Base-by-base conservation (phyloP, 2,113 vertebrate species). In the Struthidea cinerea region DNA sequence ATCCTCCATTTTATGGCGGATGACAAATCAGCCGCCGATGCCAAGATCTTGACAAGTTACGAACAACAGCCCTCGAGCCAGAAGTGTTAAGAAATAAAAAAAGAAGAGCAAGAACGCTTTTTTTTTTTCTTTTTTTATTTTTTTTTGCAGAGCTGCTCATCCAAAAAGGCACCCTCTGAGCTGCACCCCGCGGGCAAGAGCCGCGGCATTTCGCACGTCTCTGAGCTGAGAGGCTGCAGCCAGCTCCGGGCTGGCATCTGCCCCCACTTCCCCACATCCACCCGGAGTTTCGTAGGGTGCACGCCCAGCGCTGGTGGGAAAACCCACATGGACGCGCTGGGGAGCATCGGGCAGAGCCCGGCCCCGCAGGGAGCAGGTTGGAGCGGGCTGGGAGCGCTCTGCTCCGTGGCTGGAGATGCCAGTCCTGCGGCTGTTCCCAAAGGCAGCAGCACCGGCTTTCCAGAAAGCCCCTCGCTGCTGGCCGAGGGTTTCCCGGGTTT, bases 11-110 rank as follows among this genome's bases (percentile, higher is more conserved):
- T 97, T 84, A 93, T 71, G 83, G 79, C 5, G 46, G 88, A 95
- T 91, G 92, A 96, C 94, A 97, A 94, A 84, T 97, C 89, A 91
- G 84, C 87, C 15, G n/a, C 6, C 4, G 49, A 71, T 73, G 94
- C 96, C 90, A 94, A 95, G 93, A 96, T 96, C 96, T 90, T 88
- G 90, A 88, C 92, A 96, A 96, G 92, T 94, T 96, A 91, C 19
- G 10, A 95, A 88, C 91, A 92, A 85, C 92, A 90, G 71, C 91
- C 96, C 92, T 87, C 67, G 7, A 94, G 94, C 78, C 91, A 68
- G 76, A 95, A 95, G 90, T 87, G 93, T 87, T 93, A 78, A 84
- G 71, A 87, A 91, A 75, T 68, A 46, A 81, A 67, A 73, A 39
- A 67, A 82, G 49, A 35, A 59, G 56, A 6, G 74, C n/a, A 52